phyloP scores from a whole-genome alignment of 1,140 invertebrate genomes.

The Grapholita molesta region DNA sequence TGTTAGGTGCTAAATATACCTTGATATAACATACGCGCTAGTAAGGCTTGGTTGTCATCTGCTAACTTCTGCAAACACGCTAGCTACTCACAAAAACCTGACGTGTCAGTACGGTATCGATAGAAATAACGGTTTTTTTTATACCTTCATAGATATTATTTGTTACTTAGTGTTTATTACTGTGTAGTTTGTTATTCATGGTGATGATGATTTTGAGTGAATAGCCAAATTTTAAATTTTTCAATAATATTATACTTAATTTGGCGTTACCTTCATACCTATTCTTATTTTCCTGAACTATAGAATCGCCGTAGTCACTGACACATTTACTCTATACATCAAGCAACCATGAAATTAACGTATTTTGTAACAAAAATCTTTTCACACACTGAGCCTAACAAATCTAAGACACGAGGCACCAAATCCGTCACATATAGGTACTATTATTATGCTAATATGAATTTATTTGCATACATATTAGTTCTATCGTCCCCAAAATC shows the following conservation, averaged over 20 bases:
- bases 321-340: neutral
- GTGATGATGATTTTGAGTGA: too few species aligned
- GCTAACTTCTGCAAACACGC: too few species aligned
- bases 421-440: neutral
- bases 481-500: neutral
- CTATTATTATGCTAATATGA: neutral
- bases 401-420: neutral
- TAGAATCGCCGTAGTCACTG: neutral
- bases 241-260: neutral
- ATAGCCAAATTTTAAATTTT: too few species aligned
- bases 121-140: too few species aligned
- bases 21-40: too few species aligned
- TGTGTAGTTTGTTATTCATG: too few species aligned
- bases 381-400: neutral
- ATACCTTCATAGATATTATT: too few species aligned
- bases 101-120: too few species aligned
- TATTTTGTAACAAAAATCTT: neutral
- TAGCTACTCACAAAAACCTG: too few species aligned
- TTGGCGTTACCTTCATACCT: neutral
- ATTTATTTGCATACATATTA: conserved; percentile 17
- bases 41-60: too few species aligned
- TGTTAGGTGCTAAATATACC: too few species aligned
- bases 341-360: neutral
- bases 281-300: neutral
- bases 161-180: too few species aligned